Conservation (phyloP, 2,113 vertebrate species). For the Etheostoma cragini region DNA sequence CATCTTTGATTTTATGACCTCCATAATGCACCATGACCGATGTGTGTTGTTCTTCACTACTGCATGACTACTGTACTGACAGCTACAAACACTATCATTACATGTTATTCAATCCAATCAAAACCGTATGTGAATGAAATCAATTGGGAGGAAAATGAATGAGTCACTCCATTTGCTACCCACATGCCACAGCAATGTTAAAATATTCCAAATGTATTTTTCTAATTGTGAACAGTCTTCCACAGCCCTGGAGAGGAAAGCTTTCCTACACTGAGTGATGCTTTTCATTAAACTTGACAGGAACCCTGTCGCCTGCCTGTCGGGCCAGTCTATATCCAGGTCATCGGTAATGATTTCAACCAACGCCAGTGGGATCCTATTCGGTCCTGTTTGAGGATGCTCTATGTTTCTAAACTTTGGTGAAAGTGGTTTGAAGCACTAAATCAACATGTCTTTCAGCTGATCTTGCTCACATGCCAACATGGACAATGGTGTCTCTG, state of each 20-base stretch:
- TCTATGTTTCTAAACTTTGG: constrained; percentile 7
- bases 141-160: constrained; percentile 69
- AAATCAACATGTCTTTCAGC: constrained; percentile 3
- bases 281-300: constrained; percentile 74
- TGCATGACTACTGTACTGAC: constrained; percentile 58
- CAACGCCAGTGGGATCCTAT: constrained; percentile 37
- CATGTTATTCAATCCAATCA: constrained; percentile 64
- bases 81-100: constrained; percentile 60
- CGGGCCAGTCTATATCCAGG: constrained; percentile 55
- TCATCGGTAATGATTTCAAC: constrained; percentile 52
- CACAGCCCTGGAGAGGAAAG: constrained; percentile 52
- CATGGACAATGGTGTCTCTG: no score
- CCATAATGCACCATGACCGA: not conserved
- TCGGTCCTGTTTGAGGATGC: constrained; percentile 34
- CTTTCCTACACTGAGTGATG: constrained; percentile 55
- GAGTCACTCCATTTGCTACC: constrained; percentile 76
- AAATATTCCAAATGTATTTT: constrained; percentile 74
- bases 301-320: constrained; percentile 71
- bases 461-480: constrained; percentile 19
- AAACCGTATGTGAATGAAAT: constrained; percentile 63
- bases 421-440: constrained; percentile 9
- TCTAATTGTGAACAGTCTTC: constrained; percentile 47
- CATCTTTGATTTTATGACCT: not conserved
- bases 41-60: constrained; percentile 6
- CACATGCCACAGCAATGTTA: constrained; percentile 72